Base-by-base conservation (phyloP, 2,888 invertebrate species). In the Cephus spinipes region DNA sequence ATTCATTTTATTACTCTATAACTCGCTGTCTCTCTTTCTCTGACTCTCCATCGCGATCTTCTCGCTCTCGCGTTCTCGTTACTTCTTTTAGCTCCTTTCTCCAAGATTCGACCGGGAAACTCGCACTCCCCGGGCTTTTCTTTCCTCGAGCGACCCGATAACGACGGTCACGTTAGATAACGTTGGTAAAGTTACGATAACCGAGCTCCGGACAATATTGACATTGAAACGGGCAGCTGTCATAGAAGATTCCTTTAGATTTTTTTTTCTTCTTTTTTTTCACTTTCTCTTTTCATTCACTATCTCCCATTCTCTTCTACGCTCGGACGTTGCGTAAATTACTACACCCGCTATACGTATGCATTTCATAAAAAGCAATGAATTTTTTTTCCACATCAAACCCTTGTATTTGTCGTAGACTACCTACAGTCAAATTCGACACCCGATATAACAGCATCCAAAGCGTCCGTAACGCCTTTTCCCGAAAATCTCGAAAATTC, bases 221-320 rank as follows among this genome's bases (percentile, higher is more conserved):
- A 71, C 71, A 71, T 15, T 71, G 71, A 15, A 71, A 71, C 71
- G 31, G 32, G 31, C 71, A 71, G 71, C 71, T 71, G 71, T 71
- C 71, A 71, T 15, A 71, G 71, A 30, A 9, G 40, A 55, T 32
- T 71, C 30, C 71, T 71, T 71, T 71, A 71, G 31, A 3, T 32
- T 30, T 32, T 11, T 31, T 4, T 32, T 30, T 30, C 69, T 15
- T 69, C 0, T 0, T 12, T 11, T 32, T 11, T 32, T 11, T 6
- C 4, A 4, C 9, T 33, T 33, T 69, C 6, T 32, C 3, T 32
- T 30, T 0, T 0, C 71, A 15, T 31, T 32, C 71, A 9, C 31
- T 71, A 12, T 69, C 32, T 69, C 31, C 11, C 31, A 12, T 31
- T 71, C n/a, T n/a, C n/a, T n/a, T n/a, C n/a, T n/a, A n/a, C n/a